Evolutionary conservation across 2,888 invertebrate genomes (phyloP), one percentile per base, ranked within the genome.

Genomic region (Psylliodes chrysocephalus): DNA sequence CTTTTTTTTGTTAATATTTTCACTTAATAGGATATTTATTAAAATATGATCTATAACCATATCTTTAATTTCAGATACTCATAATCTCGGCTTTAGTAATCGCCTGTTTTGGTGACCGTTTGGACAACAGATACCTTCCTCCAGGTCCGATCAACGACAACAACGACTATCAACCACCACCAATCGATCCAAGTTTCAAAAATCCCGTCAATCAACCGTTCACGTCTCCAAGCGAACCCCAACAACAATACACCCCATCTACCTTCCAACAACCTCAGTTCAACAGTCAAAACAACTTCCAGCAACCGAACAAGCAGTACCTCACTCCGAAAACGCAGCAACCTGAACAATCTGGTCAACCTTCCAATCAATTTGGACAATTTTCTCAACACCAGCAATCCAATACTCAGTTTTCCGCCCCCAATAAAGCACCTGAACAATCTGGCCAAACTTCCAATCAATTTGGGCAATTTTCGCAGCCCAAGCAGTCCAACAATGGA

Each of bases 101-200:
- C 46, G 18, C 68, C 6, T 67, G 61, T 22, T 63, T 64, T 8
- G 68, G 71, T 47, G 74, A 66, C 42, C 70, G 71, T 4, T 56
- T 74, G 7, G 73, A 74, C 47, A 71, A 54, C 59, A 84, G 22
- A 22, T 64, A 64, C 30, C 54, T 65, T 4, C 64, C 60, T 22
- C 57, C 59, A 47, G 49, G 60, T 46, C 42, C 64, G 28, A 19
- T 30, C n/a, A 55, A 28, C 17, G 19, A 49, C 19, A 55, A 55
- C 17, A 22, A 14, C 15, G 10, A 42, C 12, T 52, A 28, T 19
- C 28, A 30, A 22, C 47, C 54, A 14, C 40, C 61, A 47, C 10
- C 33, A 0, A 12, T 56, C 4, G 47, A 25, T 17, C 12, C 46
- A 14, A 6, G 19, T 7, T 46, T 38, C 38, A 28, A 57, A 14